Evolutionary conservation across 2,113 vertebrate species (phyloP).

Genomic region (Corvus cornix): DNA sequence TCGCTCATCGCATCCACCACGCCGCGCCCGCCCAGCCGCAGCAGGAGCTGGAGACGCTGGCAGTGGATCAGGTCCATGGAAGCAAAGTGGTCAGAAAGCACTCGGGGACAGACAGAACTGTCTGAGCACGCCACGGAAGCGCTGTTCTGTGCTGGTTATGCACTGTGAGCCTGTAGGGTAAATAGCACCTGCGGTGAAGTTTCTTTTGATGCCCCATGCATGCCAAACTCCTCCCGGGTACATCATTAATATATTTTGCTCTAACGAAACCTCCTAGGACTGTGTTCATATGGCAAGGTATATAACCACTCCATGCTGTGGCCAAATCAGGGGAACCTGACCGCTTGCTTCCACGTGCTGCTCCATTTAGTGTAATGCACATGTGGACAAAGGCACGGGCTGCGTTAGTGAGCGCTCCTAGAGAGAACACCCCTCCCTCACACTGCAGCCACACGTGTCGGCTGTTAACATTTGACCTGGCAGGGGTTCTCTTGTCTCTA

Average conservation of each 20-base stretch:
- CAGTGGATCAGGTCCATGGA: constrained; percentile 89
- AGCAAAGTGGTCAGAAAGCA: constrained; percentile 88
- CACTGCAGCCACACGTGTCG: constrained; percentile 26
- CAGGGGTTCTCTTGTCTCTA: background rate
- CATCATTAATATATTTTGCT: constrained; percentile 25
- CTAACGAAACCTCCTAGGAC: background rate
- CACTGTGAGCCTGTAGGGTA: constrained; percentile 73
- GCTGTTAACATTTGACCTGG: background rate
- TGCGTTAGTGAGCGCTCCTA: background rate
- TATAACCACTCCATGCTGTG: constrained; percentile 56
- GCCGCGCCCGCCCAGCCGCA: constrained; percentile 64
- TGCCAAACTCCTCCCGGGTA: constrained; percentile 81
- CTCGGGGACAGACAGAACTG: constrained; percentile 93
- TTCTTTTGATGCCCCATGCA: constrained; percentile 74
- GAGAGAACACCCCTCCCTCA: background rate
- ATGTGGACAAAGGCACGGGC: constrained; percentile 42
- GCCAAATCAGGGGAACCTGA: constrained; percentile 76
- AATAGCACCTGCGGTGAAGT: constrained; percentile 47
- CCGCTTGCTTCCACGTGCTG: constrained; percentile 75
- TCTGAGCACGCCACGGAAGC: constrained; percentile 69
- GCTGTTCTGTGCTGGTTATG: constrained; percentile 74
- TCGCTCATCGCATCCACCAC: constrained; percentile 91
- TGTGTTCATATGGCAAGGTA: constrained; percentile 54
- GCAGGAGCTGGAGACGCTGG: constrained; percentile 87
- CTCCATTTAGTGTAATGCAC: background rate